Evolutionary conservation across 2,113 vertebrate species (phyloP), one percentile per base, ranked within the genome.

Genomic region (Osmerus mordax): DNA sequence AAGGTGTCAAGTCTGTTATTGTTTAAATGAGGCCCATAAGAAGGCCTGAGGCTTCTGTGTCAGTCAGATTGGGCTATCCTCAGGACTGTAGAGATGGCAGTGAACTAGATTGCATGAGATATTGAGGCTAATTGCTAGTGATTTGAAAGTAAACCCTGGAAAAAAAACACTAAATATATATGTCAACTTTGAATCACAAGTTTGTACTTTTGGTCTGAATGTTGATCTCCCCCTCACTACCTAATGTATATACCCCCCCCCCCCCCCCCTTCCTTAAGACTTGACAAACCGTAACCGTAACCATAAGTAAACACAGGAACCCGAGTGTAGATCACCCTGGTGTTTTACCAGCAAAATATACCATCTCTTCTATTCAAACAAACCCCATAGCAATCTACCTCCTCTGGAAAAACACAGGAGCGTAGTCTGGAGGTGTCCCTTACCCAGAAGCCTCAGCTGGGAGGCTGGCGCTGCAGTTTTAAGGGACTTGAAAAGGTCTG

Each of bases 381-480:
- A 84, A 80, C 73, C 18, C 0, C 28, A 67, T 76, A 72, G 83
- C 77, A 25, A 65, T 32, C 56, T 74, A 77, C 63, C 80, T 81
- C 55, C 0, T 71, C 78, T 81, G n/a, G 74, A 81, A 74, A 75
- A 86, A 81, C 79, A 88, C 19, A 25, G 64, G 15, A 64, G 75
- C 68, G 54, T 25, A 18, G 12, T 3, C 41, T 60, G 73, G 2
- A 61, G 65, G 41, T 65, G 62, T 28, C 76, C 19, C 4, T 75
- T 75, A 28, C 72, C 74, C 73, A 70, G 32, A 63, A 28, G 64
- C 66, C 21, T 53, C 70, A 25, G 74, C 55, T 32, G 63, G 32
- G 67, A 55, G 73, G 71, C 81, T 84, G 55, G 77, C 78, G 82
- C 63, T 73, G 70, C 81, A 73, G 80, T 74, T 80, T 23, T 71